These are phyloP conservation scores for Dendroctonus valens DNA, from an alignment of 1,140 invertebrate genomes.

Conservation along the genomic window DNA sequence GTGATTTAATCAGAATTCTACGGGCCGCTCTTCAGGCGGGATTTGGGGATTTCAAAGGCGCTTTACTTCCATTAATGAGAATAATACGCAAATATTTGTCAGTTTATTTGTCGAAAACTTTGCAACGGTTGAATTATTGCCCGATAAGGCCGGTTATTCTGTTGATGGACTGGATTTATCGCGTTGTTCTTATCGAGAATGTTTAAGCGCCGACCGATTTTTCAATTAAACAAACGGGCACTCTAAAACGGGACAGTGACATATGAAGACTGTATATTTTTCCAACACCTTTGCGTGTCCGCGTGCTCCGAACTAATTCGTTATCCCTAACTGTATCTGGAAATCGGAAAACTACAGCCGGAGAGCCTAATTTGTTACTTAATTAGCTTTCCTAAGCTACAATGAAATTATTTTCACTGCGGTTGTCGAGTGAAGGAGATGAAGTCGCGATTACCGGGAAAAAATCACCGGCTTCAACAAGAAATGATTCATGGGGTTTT, in stretches of 20 bases:
- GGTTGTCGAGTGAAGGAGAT: too few relatives aligned
- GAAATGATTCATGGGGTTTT: too few relatives aligned
- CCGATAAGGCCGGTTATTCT: too few relatives aligned
- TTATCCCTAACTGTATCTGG: slow-evolving; percentile 19
- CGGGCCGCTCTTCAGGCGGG: slow-evolving; percentile 14
- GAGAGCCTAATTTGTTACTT: neutral
- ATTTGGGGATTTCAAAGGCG: slow-evolving; percentile 19
- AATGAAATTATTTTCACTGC: neutral
- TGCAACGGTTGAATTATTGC: too few relatives aligned
- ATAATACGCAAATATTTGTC: slow-evolving; percentile 25
- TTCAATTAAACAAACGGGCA: slow-evolving; percentile 19
- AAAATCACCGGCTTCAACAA: too few relatives aligned
- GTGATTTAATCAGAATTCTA: slow-evolving; percentile 21
- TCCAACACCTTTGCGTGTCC: slow-evolving; percentile 29
- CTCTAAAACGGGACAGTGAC: slow-evolving; percentile 16
- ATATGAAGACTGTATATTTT: slow-evolving; percentile 22
- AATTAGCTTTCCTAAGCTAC: neutral
- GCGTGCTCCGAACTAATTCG: slow-evolving; percentile 17
- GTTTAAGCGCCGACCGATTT: neutral
- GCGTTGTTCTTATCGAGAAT: too few relatives aligned
- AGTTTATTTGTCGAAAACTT: slow-evolving; percentile 13
- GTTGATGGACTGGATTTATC: too few relatives aligned
- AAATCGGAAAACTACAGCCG: slow-evolving; percentile 9
- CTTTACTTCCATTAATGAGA: slow-evolving; percentile 20
- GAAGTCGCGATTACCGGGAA: neutral